Evolutionary conservation across 2,888 invertebrate genomes (phyloP).

Genomic region (Ariolimax columbianus): DNA sequence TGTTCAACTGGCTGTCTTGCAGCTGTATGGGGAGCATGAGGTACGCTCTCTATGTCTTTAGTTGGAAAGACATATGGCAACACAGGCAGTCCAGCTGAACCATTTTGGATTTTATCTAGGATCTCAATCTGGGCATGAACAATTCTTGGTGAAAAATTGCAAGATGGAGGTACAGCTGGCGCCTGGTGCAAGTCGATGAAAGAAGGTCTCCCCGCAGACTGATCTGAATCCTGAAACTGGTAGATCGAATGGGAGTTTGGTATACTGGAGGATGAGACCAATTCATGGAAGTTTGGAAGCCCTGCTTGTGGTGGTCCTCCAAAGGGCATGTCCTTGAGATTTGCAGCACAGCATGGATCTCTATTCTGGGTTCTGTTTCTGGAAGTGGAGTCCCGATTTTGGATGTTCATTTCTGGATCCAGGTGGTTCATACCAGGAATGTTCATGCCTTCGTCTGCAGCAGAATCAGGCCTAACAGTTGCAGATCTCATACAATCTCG

Average conservation of each 20-base stretch:
- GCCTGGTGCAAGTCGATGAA: no score
- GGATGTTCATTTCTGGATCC: not conserved
- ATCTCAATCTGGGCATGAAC: not conserved
- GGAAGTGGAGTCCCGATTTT: not conserved
- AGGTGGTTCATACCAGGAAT: not conserved
- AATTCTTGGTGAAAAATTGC: not conserved
- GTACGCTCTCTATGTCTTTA: not conserved
- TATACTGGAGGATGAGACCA: not conserved
- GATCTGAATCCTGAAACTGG: not conserved
- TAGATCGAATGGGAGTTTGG: not conserved
- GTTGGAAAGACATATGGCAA: not conserved
- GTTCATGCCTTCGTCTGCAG: not conserved
- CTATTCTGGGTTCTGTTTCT: not conserved
- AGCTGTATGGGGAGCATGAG: no score
- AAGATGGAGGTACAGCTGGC: not conserved
- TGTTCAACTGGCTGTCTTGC: slow-evolving; percentile 12
- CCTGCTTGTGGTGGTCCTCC: not conserved
- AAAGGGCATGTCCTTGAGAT: not conserved
- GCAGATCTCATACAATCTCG: not conserved
- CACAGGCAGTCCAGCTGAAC: not conserved
- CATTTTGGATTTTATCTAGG: not conserved
- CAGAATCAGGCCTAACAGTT: not conserved
- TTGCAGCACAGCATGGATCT: not conserved
- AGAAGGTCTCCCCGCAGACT: no score
- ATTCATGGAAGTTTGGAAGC: not conserved